Conservation (phyloP, 2,113 vertebrate species). For the Chinchilla lanigera region DNA sequence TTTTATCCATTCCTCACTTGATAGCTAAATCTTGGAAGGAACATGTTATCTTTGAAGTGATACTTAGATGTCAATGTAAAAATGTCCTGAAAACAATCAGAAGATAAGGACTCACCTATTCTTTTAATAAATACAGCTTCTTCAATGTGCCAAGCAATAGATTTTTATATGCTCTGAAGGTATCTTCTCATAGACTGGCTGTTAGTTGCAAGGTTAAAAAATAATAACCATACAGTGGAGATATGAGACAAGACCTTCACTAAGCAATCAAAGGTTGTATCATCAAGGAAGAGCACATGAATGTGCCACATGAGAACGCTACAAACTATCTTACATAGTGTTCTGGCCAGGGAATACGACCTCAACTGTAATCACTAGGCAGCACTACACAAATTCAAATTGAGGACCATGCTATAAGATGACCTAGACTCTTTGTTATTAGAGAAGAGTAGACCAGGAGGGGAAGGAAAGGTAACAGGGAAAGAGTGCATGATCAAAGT, state of each 20-base stretch:
- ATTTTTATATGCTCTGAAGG: background rate
- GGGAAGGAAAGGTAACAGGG: background rate
- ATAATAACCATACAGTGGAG: background rate
- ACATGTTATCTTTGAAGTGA: background rate
- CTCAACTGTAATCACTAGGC: background rate
- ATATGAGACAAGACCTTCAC: background rate
- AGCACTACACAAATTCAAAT: background rate
- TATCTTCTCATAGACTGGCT: background rate
- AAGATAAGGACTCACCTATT: background rate
- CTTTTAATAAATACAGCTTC: background rate
- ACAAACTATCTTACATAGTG: background rate
- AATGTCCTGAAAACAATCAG: background rate
- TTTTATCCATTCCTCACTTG: too few species aligned
- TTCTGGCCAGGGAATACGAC: background rate
- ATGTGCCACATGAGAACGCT: background rate
- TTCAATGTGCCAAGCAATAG: background rate
- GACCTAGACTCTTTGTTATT: background rate
- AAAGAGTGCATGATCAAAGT: background rate
- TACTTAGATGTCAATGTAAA: background rate
- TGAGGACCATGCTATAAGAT: background rate
- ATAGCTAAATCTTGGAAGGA: too few species aligned
- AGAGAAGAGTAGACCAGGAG: background rate
- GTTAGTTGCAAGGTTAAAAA: background rate
- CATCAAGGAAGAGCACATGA: background rate
- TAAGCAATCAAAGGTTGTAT: background rate